Conservation (phyloP, 2,113 vertebrate species). For the Brienomyrus brachyistius region DNA sequence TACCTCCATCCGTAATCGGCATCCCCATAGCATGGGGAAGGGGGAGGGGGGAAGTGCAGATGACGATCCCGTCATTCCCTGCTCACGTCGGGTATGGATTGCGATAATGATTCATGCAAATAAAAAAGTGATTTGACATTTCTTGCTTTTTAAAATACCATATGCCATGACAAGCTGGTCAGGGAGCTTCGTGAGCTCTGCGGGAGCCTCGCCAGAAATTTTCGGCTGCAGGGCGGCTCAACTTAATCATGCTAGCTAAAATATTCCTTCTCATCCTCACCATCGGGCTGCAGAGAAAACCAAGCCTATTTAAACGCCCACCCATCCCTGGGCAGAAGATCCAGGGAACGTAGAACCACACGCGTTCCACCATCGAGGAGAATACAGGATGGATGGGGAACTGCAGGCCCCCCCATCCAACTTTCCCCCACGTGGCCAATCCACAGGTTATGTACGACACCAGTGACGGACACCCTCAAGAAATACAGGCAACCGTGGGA, state of each 20-base stretch:
- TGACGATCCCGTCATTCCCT: neutral
- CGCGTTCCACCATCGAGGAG: neutral
- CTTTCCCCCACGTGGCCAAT: neutral
- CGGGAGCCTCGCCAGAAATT: neutral
- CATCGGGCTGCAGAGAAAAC: neutral
- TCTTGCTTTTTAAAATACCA: neutral
- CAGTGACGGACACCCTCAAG: neutral
- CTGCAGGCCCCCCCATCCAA: neutral
- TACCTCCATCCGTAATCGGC: neutral
- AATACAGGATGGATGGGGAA: neutral
- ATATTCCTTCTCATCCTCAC: neutral
- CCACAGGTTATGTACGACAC: neutral
- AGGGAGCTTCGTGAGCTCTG: neutral
- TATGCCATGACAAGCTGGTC: neutral
- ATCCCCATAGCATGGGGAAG: neutral
- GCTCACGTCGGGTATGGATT: neutral
- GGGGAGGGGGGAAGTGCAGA: neutral
- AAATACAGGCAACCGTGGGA: neutral
- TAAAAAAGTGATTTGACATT: neutral
- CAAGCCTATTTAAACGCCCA: neutral
- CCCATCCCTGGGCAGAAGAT: neutral
- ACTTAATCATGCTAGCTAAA: neutral
- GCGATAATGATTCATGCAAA: neutral
- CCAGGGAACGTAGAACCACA: constrained; percentile 15
- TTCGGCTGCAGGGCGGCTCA: too few species aligned